Evolutionary conservation across 2,888 invertebrate species (phyloP).

Genomic region (Cryptocheilus praepositus): DNA sequence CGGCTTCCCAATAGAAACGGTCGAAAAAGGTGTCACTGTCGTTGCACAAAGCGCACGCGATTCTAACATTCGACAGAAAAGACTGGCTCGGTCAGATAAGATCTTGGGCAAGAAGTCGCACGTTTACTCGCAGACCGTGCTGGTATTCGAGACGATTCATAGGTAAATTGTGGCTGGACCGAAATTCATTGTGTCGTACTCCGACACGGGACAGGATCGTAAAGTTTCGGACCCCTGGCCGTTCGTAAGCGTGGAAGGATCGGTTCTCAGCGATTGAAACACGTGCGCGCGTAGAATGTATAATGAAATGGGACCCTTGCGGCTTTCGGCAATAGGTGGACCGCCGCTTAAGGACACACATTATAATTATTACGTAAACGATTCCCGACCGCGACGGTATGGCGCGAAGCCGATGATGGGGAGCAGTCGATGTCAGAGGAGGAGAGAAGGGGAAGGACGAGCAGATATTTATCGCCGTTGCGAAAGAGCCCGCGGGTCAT

Average conservation of each 20-base stretch:
- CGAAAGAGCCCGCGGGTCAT: slow-evolving; percentile 56
- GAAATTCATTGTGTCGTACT: too few relatives aligned
- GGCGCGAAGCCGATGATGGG: not conserved
- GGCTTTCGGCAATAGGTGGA: slow-evolving; percentile 7
- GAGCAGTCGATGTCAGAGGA: slow-evolving; percentile 33
- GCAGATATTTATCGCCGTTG: slow-evolving; percentile 53
- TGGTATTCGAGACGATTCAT: too few relatives aligned
- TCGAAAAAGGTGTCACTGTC: too few relatives aligned
- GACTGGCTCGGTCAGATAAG: too few relatives aligned
- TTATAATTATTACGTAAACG: slow-evolving; percentile 45
- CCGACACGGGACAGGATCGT: not conserved
- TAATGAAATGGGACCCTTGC: slow-evolving; percentile 10
- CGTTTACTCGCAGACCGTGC: too few relatives aligned
- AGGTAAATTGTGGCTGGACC: too few relatives aligned
- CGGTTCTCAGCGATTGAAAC: not conserved
- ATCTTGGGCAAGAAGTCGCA: not conserved
- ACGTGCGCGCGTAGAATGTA: not conserved
- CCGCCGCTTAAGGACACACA: not conserved
- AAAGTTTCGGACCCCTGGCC: not conserved
- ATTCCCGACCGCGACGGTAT: not conserved
- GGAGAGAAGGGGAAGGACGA: slow-evolving; percentile 28
- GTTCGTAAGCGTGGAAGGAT: not conserved
- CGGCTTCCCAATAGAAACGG: too few relatives aligned
- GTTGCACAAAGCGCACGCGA: too few relatives aligned
- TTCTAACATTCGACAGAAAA: too few relatives aligned